These are phyloP conservation scores for Dicentrarchus labrax DNA, from an alignment of 2,113 vertebrate species.

Conservation along the genomic window DNA sequence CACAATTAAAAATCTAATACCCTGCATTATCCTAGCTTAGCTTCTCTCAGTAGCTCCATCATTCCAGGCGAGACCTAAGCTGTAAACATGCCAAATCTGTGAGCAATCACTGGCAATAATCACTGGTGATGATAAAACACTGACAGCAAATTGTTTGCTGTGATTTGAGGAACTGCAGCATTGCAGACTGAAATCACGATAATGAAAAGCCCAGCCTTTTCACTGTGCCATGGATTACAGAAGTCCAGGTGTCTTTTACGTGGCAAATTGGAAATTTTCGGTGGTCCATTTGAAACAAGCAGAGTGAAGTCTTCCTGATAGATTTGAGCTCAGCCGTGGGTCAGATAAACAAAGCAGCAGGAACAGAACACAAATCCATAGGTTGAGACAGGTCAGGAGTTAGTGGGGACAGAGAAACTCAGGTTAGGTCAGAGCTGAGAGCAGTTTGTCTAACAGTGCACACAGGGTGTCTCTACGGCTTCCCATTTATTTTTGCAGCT, in stretches of 20 bases:
- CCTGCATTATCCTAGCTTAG: slow-evolving; percentile 9
- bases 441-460: slow-evolving; percentile 4
- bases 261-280: slow-evolving; percentile 9
- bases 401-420: slow-evolving; percentile 30
- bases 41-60: not conserved
- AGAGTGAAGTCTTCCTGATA: slow-evolving; percentile 42
- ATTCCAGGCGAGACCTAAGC: not conserved
- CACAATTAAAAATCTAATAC: slow-evolving; percentile 40
- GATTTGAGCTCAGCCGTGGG: slow-evolving; percentile 36
- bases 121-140: slow-evolving; percentile 16
- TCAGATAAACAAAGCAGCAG: slow-evolving; percentile 69
- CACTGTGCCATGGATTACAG: not conserved
- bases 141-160: not conserved
- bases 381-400: slow-evolving; percentile 48
- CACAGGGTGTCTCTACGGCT: not conserved
- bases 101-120: not conserved
- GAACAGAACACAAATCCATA: slow-evolving; percentile 54
- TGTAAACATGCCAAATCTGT: not conserved
- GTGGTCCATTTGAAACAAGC: slow-evolving; percentile 22
- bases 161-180: not conserved
- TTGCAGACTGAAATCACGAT: not conserved
- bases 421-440: slow-evolving; percentile 27
- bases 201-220: not conserved
- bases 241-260: not conserved
- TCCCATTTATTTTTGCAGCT: slow-evolving; percentile 13